Conservation (phyloP, 2,888 invertebrate genomes). For the Boloria euphrosyne region DNA sequence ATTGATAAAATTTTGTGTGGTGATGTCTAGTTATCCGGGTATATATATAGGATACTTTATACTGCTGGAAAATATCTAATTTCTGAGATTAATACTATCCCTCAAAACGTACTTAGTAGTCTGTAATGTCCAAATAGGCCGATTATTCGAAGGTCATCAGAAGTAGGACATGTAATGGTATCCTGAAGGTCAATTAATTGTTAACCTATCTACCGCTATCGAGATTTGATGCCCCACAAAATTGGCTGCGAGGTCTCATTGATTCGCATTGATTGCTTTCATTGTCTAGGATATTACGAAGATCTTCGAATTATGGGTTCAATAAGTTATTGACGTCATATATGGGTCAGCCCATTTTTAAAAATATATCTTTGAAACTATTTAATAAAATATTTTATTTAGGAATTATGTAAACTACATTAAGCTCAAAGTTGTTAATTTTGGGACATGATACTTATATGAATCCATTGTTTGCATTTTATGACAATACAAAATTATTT, state of each 20-base stretch:
- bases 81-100: too few species aligned
- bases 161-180: conserved; percentile 50
- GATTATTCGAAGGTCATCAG: conserved; percentile 46
- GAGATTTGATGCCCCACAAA: conserved; percentile 58
- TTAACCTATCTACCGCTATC: conserved; percentile 60
- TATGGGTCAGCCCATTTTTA: background rate
- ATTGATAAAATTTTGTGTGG: too few species aligned
- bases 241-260: conserved; percentile 51
- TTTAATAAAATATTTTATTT: background rate
- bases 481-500: too few species aligned
- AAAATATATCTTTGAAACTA: too few species aligned
- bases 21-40: too few species aligned
- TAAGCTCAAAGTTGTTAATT: too few species aligned
- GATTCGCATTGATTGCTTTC: conserved; percentile 43
- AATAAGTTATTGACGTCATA: conserved; percentile 5
- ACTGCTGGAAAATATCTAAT: too few species aligned
- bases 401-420: too few species aligned
- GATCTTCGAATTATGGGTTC: conserved; percentile 3
- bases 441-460: too few species aligned
- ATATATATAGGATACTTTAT: too few species aligned
- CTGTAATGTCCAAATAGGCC: background rate
- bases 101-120: too few species aligned
- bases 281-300: conserved; percentile 12
- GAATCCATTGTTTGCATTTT: too few species aligned
- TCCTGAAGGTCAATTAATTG: conserved; percentile 63